phyloP scores from a whole-genome alignment of 2,113 vertebrate genomes.

The Talpa occidentalis region DNA sequence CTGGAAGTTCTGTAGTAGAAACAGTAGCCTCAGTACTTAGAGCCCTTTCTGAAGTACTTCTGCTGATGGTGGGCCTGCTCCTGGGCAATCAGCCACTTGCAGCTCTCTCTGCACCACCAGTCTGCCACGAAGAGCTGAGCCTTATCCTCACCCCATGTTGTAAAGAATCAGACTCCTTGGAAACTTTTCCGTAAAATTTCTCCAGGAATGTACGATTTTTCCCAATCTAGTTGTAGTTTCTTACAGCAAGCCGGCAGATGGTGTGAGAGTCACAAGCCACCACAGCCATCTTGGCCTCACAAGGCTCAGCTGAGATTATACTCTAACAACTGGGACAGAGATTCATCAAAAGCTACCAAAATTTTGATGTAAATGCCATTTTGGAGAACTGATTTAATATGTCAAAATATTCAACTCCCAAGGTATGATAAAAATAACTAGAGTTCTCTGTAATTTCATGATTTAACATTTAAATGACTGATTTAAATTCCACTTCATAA shows the following conservation, averaged over 20 bases:
- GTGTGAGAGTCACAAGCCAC: neutral
- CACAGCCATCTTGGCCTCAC: neutral
- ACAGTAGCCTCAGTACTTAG: neutral
- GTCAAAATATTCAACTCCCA: slow-evolving; percentile 51
- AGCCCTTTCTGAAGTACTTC: neutral
- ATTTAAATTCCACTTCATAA: slow-evolving; percentile 41
- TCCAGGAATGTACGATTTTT: neutral
- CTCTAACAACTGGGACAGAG: neutral
- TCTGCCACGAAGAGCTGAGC: neutral
- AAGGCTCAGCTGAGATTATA: neutral
- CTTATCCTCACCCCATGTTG: too few species aligned
- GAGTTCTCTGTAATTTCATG: slow-evolving; percentile 27
- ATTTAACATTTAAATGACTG: slow-evolving; percentile 41
- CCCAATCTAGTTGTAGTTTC: neutral
- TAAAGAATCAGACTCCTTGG: neutral
- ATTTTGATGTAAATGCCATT: slow-evolving; percentile 40
- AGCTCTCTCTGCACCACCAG: too few species aligned
- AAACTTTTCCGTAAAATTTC: neutral
- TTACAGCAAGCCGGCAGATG: neutral
- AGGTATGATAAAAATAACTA: slow-evolving; percentile 42
- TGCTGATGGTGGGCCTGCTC: fast-evolving
- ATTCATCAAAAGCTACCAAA: neutral
- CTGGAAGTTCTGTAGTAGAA: neutral
- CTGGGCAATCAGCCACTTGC: too few species aligned
- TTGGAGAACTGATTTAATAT: slow-evolving; percentile 29